Base-by-base conservation (phyloP, 2,797 vertebrate species). In the Ceryle rudis region DNA sequence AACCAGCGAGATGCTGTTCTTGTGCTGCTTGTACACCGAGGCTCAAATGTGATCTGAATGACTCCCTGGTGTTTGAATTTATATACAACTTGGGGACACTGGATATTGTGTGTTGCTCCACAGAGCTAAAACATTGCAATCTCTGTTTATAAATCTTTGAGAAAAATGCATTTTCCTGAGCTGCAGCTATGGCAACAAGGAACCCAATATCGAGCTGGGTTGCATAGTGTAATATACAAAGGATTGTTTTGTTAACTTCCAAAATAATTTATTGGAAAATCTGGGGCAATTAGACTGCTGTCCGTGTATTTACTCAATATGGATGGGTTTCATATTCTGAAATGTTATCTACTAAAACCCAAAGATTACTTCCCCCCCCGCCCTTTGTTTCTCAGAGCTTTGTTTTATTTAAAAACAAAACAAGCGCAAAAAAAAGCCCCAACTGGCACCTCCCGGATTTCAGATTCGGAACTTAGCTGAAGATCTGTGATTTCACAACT, bases 171-270 rank as follows among this genome's bases (percentile, higher is more conserved):
- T 97, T 97, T 97, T 96, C 78, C 95, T 92, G 46, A 92, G 95
- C 95, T 95, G 97, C 97, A 95, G 83, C 97, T 97, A 97, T 97
- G 95, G 97, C 96, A 98, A 98, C 95, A 69, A 86, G 94, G 60
- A 80, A 88, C 81, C 91, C 9, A 49, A 71, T 91, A 92, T 46
- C 6, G 71, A 96, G 90, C 90, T 73, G 90, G 65, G 90, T 49
- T 85, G 77, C 57, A 84, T 3, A 16, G 95, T n/a, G 66, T 62
- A 93, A 92, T n/a, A 69, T 25, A 88, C 20, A 12, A 35, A 58
- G 46, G 77, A 58, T 72, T 66, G 78, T 89, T 75, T 70, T 65
- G 67, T 49, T 81, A 78, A 62, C 13, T 35, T 81, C 72, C 82
- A 67, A 75, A 82, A 80, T 92, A 73, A 87, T 95, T 81, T 81